Evolutionary conservation across 2,113 vertebrate genomes (phyloP).

Genomic region (Callocephalon fimbriatum): DNA sequence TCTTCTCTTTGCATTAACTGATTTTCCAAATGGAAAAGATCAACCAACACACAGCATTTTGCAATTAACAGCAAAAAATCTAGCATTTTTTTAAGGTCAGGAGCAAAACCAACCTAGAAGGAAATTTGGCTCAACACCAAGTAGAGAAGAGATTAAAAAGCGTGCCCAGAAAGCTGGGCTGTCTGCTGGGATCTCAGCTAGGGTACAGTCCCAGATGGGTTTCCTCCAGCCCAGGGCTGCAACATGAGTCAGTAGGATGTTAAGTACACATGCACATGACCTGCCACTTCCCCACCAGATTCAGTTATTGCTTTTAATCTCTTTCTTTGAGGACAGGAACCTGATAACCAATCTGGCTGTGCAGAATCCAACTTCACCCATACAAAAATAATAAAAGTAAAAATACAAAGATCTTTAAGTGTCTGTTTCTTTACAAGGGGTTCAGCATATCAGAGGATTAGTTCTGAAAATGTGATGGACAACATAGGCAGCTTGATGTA

Average conservation of each 20-base stretch:
- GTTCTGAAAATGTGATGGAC: neutral
- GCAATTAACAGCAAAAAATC: neutral
- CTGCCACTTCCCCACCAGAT: neutral
- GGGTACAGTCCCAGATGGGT: neutral
- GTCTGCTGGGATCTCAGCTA: neutral
- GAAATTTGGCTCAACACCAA: neutral
- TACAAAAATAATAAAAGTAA: neutral
- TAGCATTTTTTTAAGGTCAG: neutral
- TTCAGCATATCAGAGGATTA: neutral
- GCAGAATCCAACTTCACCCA: neutral
- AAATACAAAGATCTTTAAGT: neutral
- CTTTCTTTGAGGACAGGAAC: neutral
- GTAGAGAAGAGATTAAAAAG: neutral
- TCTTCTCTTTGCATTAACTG: neutral
- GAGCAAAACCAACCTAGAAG: neutral
- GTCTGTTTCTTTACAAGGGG: neutral
- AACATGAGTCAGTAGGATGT: rapidly evolving
- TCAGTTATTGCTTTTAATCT: neutral
- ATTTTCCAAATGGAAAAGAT: neutral
- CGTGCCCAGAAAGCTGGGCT: neutral
- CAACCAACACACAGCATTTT: neutral
- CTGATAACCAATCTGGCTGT: neutral
- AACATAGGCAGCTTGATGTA: neutral
- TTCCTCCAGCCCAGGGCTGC: neutral
- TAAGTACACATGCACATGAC: rapidly evolving